A percentile compares a stretch with the other conserved stretches of the same genome.
Conservation (phyloP, 2,113 vertebrate species). For the Gobius niger region DNA sequence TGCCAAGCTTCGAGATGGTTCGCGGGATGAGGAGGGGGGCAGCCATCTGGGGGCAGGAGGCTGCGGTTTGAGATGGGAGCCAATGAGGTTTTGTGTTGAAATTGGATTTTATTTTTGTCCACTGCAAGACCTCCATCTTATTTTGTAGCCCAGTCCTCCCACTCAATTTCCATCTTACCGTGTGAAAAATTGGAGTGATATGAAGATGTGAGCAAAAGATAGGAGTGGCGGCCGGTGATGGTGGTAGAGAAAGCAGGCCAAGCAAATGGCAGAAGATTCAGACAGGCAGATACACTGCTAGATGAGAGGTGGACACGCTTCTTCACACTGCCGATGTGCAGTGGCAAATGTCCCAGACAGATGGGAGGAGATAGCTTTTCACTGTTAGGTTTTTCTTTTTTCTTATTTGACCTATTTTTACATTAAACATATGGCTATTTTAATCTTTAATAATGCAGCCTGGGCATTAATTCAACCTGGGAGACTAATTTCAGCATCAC, state of each 20-base stretch:
- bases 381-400: slow-evolving; percentile 31
- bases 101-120: slow-evolving; percentile 77
- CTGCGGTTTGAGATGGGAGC: slow-evolving; percentile 12
- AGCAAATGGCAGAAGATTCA: slow-evolving; percentile 50
- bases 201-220: slow-evolving; percentile 73
- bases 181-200: slow-evolving; percentile 73
- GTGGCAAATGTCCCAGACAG: slow-evolving; percentile 42
- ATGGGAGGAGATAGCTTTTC: slow-evolving; percentile 45
- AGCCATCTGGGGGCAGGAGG: slow-evolving; percentile 5
- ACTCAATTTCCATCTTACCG: slow-evolving; percentile 74
- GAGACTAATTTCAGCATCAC: no score
- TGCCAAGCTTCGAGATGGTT: slow-evolving; percentile 17
- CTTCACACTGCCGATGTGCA: slow-evolving; percentile 46
- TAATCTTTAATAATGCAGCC: no score
- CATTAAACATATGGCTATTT: not conserved
- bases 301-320: slow-evolving; percentile 42
- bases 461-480: no score
- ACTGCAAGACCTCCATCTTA: slow-evolving; percentile 73
- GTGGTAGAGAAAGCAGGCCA: slow-evolving; percentile 51
- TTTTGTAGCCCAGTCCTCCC: slow-evolving; percentile 69
- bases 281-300: slow-evolving; percentile 39
- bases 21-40: slow-evolving; percentile 12
- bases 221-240: slow-evolving; percentile 55
- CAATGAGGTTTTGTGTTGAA: slow-evolving; percentile 49
- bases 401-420: not conserved